Conservation (phyloP, 92 coral and sea anemone genomes). For the Heteractis magnifica region DNA sequence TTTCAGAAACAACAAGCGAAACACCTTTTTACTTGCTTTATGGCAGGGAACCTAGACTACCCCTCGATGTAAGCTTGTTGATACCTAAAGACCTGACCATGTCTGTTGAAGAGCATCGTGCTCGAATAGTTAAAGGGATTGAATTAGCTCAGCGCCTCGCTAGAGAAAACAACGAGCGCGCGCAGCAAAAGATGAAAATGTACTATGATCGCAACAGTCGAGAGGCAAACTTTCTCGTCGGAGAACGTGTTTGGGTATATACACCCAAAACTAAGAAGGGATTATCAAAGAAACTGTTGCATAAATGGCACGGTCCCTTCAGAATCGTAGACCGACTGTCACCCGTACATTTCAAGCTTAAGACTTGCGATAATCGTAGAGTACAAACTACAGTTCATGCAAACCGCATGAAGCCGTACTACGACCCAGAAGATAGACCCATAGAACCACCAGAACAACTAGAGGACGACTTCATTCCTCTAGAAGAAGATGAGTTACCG, state of each 20-base stretch:
- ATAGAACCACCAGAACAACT: background rate
- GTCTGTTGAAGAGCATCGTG: background rate
- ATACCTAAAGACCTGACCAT: background rate
- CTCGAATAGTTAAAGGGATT: background rate
- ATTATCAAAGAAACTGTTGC: background rate
- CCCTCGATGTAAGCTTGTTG: background rate
- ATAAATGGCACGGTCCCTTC: constrained; percentile 36
- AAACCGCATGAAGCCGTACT: constrained; percentile 32
- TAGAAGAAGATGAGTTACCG: too few relatives aligned
- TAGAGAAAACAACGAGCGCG: background rate
- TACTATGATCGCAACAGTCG: background rate
- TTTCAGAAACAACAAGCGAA: background rate
- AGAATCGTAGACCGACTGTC: constrained; percentile 13
- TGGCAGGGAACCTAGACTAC: background rate
- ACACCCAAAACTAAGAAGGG: background rate
- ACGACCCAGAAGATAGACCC: constrained; percentile 15
- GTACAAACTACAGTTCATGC: constrained; percentile 15
- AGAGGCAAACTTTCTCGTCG: too few relatives aligned
- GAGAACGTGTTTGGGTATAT: background rate
- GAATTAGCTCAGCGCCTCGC: background rate
- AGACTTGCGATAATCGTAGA: constrained; percentile 13
- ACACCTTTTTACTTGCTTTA: background rate
- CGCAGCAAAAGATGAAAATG: background rate
- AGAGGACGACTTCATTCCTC: background rate
- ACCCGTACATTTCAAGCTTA: constrained; percentile 10